Conservation (phyloP, 2,113 vertebrate species). For the Anarhynchus alexandrinus region DNA sequence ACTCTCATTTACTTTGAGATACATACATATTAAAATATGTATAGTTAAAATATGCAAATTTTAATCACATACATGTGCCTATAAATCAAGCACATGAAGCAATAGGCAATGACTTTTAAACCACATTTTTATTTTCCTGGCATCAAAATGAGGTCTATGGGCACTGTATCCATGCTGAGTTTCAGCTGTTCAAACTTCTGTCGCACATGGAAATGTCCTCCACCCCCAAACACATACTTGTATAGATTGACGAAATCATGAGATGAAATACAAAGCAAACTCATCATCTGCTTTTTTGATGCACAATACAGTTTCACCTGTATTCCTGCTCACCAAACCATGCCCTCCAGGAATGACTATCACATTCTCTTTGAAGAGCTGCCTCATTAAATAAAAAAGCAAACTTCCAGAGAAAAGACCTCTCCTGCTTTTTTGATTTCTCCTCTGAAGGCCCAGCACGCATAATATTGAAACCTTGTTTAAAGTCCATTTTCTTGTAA, state of each 20-base stretch:
- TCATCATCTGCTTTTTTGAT: slow-evolving; percentile 38
- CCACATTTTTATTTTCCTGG: slow-evolving; percentile 19
- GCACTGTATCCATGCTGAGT: slow-evolving; percentile 45
- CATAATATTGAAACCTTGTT: slow-evolving; percentile 16
- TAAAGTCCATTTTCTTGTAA: slow-evolving; percentile 32
- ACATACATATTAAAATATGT: neutral
- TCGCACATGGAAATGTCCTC: neutral
- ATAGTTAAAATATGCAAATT: neutral
- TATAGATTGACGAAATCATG: neutral
- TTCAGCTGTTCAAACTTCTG: slow-evolving; percentile 59
- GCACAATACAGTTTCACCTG: slow-evolving; percentile 47
- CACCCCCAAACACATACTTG: neutral
- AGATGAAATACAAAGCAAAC: slow-evolving; percentile 34
- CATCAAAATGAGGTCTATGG: slow-evolving; percentile 20
- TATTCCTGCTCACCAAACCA: slow-evolving; percentile 23
- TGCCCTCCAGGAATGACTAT: slow-evolving; percentile 61
- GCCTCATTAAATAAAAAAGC: slow-evolving; percentile 59
- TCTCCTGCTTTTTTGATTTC: slow-evolving; percentile 36
- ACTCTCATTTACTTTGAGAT: neutral
- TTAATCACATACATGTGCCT: neutral
- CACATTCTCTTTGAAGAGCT: slow-evolving; percentile 58
- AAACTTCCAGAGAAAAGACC: slow-evolving; percentile 31
- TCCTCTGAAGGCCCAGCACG: slow-evolving; percentile 7
- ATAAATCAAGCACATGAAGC: slow-evolving; percentile 25
- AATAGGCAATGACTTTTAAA: slow-evolving; percentile 8